phyloP scores from a whole-genome alignment of 2,797 vertebrate species.

The Pelobates cultripes region DNA sequence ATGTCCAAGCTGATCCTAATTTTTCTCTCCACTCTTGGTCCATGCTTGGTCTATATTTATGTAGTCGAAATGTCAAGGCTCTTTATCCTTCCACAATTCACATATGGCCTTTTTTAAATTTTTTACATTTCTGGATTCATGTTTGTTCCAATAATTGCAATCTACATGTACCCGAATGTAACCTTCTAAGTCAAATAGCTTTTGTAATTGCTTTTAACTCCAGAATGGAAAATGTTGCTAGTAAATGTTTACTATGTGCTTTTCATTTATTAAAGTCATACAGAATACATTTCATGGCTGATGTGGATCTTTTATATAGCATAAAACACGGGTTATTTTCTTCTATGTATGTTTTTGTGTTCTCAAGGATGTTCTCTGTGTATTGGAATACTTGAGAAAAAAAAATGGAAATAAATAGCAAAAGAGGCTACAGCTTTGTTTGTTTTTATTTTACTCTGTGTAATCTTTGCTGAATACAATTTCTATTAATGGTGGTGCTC shows the following conservation, averaged over 20 bases:
- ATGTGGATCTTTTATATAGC: conserved; percentile 10
- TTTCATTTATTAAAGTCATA: conserved; percentile 42
- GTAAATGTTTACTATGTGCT: conserved; percentile 24
- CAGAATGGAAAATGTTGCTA: conserved; percentile 7
- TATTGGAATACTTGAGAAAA: not conserved
- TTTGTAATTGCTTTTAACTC: conserved; percentile 36
- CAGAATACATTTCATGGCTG: conserved; percentile 28
- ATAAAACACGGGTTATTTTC: not conserved
- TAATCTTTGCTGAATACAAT: not conserved
- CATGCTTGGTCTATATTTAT: too few species aligned
- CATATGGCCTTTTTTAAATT: not conserved
- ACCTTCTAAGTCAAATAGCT: conserved; percentile 1
- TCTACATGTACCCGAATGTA: conserved; percentile 14
- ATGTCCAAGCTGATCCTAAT: too few species aligned
- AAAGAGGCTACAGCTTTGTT: not conserved
- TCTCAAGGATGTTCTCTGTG: not conserved
- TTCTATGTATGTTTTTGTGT: not conserved
- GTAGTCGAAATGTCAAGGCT: not conserved
- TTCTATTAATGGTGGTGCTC: conserved; percentile 6
- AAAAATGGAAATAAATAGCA: not conserved
- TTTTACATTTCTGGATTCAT: not conserved
- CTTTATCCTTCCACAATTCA: not conserved
- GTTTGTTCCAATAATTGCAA: conserved; percentile 1
- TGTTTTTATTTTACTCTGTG: not conserved
- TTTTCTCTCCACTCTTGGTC: too few species aligned